Base-by-base conservation (phyloP, 2,113 vertebrate species). In the Tangachromis dhanisi region DNA sequence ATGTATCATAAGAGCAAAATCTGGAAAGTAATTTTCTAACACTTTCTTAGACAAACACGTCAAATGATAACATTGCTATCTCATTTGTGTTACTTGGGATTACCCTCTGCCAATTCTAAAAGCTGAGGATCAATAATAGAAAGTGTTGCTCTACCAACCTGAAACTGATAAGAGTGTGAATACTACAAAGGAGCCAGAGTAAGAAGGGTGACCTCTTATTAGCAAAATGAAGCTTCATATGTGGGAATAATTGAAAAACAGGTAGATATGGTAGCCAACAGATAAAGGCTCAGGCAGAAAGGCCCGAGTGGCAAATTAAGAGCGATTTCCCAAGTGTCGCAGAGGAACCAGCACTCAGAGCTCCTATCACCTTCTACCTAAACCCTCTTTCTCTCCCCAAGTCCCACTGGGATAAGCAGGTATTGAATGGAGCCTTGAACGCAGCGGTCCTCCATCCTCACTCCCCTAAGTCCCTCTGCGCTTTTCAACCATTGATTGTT, bases 351-450 rank as follows among this genome's bases (percentile, higher is more conserved):
- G 92, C 92, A 87, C 93, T 88, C 89, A 95, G 2, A 89, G 92
- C 53, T 80, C 90, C 87, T 78, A 92, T 93, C 95, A 96, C 92
- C 87, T 89, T 84, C 93, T 82, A 88, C 90, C 94, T 80, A 83
- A 81, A 86, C 91, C 80, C 83, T 89, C 88, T 93, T 92, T 87
- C 87, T 89, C 31, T 26, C 76, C 63, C 83, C 51, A 91, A 87
- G 83, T 87, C 96, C 93, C 92, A 73, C 47, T 83, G 93, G 94
- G 92, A 92, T 81, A 84, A 85, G 88, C 83, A 89, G 83, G 86
- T 93, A 95, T 94, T 93, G 94, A 93, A 95, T 86, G 88, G 86
- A 92, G 91, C 90, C 92, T 95, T 96, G 93, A 96, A 96, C 91
- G 90, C 92, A 87, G 79, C 40, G 84, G 83, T 81, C 84, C 33